phyloP scores from a whole-genome alignment of 92 coral and sea anemone species.

The Pocillopora grandis region DNA sequence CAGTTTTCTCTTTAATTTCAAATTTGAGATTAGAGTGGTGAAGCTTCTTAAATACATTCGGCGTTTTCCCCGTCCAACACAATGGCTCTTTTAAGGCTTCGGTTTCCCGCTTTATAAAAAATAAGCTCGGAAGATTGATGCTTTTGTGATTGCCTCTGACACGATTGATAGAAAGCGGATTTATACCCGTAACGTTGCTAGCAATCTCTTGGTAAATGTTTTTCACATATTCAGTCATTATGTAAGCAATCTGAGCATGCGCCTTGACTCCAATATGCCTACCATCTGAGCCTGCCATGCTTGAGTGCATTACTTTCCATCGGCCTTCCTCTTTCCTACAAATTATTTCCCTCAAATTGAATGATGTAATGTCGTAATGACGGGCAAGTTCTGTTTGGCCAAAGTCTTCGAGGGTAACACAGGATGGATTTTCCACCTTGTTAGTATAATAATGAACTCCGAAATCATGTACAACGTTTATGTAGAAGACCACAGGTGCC shows the following conservation, averaged over 20 bases:
- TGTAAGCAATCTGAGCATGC: conserved; percentile 56
- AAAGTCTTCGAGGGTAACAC: conserved; percentile 57
- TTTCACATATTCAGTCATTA: conserved; percentile 43
- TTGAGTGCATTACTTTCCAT: conserved; percentile 16
- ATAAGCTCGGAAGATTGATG: neutral
- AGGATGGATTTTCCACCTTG: conserved; percentile 26
- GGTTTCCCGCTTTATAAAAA: neutral
- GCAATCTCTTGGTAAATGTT: conserved; percentile 7
- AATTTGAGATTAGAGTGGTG: conserved; percentile 37
- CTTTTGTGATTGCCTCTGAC: neutral
- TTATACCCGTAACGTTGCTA: neutral
- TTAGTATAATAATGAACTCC: conserved; percentile 38
- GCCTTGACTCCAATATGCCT: conserved; percentile 55
- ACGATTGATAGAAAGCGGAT: neutral
- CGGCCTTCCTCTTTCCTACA: conserved; percentile 36
- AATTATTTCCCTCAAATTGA: conserved; percentile 53
- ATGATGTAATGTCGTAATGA: conserved; percentile 60
- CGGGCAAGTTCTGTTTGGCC: conserved; percentile 53
- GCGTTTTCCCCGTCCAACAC: conserved; percentile 72
- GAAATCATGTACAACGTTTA: conserved; percentile 55
- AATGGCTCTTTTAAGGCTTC: conserved; percentile 37
- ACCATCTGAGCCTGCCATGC: conserved; percentile 48
- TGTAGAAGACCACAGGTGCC: conserved; percentile 59
- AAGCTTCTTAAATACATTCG: conserved; percentile 31
- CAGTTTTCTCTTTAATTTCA: conserved; percentile 11